phyloP scores from a whole-genome alignment of 1,140 invertebrate species.

The Macrostomum lignano region DNA sequence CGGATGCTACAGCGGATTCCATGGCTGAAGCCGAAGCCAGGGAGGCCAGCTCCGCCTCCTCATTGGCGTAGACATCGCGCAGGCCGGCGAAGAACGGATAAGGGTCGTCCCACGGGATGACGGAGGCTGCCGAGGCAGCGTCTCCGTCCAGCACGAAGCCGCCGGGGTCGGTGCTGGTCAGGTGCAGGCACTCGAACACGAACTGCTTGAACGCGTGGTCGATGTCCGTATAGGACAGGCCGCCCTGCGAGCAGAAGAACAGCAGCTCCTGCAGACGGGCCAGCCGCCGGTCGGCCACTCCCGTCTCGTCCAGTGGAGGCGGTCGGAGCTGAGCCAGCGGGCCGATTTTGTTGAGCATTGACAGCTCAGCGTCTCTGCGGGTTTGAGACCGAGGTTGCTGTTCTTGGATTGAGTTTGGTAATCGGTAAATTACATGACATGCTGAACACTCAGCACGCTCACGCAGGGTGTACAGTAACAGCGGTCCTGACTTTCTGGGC shows the following conservation, averaged over 20 bases:
- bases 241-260: conserved; percentile 17
- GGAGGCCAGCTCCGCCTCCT: conserved; percentile 5
- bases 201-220: conserved; percentile 27
- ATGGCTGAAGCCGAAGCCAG: no score
- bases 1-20: no score
- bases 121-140: conserved; percentile 11
- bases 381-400: conserved; percentile 16
- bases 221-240: conserved; percentile 16
- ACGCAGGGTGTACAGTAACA: no score
- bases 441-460: no score
- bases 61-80: no score
- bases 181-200: conserved; percentile 24
- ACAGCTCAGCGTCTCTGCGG: conserved; percentile 15
- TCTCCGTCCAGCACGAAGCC: conserved; percentile 14
- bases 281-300: conserved; percentile 14
- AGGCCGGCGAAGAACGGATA: conserved; percentile 22
- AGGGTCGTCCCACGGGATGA: conserved; percentile 25
- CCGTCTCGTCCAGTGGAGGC: conserved; percentile 10
- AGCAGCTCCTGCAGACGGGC: conserved; percentile 22
- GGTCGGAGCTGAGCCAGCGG: conserved; percentile 11
- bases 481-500: no score
- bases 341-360: conserved; percentile 15
- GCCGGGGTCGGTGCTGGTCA: conserved; percentile 14
- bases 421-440: no score
- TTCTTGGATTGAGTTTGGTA: no score